phyloP scores from a whole-genome alignment of 2,797 vertebrate species.

The Cossypha heuglini region DNA sequence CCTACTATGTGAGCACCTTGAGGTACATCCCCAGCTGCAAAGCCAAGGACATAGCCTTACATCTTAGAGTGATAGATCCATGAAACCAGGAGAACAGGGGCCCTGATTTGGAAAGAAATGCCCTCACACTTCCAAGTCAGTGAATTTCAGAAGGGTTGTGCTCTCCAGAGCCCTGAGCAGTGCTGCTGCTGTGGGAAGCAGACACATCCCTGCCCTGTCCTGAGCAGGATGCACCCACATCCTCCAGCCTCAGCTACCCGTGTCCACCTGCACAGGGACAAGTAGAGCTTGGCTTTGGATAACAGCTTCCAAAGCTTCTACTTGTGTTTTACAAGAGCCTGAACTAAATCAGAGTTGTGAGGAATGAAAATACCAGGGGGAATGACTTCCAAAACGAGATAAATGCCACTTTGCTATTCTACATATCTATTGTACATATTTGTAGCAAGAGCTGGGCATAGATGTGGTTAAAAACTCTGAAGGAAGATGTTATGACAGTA shows the following conservation, averaged over 20 bases:
- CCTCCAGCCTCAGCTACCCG: background rate
- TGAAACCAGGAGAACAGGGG: background rate
- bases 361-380: background rate
- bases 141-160: background rate
- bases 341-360: background rate
- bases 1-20: too few species aligned
- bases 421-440: fast-evolving
- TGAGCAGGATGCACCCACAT: fast-evolving
- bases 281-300: background rate
- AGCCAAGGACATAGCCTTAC: background rate
- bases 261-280: background rate
- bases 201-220: fast-evolving
- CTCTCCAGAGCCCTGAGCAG: background rate
- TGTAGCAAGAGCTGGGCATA: background rate
- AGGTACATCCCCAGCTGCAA: background rate
- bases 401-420: background rate
- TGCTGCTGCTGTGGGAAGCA: fast-evolving
- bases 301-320: background rate
- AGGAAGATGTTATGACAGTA: background rate
- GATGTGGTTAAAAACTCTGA: background rate
- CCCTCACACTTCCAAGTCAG: background rate
- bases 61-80: background rate
- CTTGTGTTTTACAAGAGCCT: background rate
- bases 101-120: background rate
- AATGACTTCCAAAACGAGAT: background rate